These are phyloP conservation scores for Coenonympha glycerion DNA, from an alignment of 2,888 invertebrate species.

Conservation along the genomic window DNA sequence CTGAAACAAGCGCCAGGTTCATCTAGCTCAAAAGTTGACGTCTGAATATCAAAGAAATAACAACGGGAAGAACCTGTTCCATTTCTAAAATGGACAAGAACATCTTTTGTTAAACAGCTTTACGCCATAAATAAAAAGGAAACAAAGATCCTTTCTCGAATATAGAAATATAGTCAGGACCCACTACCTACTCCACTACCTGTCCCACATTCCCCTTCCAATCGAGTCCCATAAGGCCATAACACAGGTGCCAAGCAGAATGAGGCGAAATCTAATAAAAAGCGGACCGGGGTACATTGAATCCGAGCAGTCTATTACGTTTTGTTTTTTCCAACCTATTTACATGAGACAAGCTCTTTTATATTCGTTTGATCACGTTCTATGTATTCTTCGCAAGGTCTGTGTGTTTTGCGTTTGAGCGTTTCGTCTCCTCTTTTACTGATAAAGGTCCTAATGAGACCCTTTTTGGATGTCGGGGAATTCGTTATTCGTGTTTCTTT, in stretches of 20 bases:
- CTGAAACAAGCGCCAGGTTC: no score
- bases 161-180: slow-evolving; percentile 1
- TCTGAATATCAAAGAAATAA: no score
- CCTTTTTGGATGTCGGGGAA: not conserved
- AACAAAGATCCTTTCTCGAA: not conserved
- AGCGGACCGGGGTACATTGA: slow-evolving; percentile 21
- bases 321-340: slow-evolving; percentile 18
- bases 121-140: not conserved
- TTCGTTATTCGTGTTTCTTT: slow-evolving; percentile 4
- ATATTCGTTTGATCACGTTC: slow-evolving; percentile 15
- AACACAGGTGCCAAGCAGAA: slow-evolving; percentile 20
- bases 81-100: not conserved
- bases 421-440: not conserved
- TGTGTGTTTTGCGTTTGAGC: not conserved
- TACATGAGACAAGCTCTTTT: slow-evolving; percentile 16
- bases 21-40: no score
- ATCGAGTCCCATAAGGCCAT: slow-evolving; percentile 9
- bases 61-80: no score
- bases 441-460: slow-evolving; percentile 6
- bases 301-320: slow-evolving; percentile 22
- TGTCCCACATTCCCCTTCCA: slow-evolving; percentile 8
- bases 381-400: slow-evolving; percentile 6
- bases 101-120: not conserved
- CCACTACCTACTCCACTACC: no score
- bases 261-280: slow-evolving; percentile 21